Evolutionary conservation across 2,888 invertebrate species (phyloP).

Genomic region (Uropetala carovei): DNA sequence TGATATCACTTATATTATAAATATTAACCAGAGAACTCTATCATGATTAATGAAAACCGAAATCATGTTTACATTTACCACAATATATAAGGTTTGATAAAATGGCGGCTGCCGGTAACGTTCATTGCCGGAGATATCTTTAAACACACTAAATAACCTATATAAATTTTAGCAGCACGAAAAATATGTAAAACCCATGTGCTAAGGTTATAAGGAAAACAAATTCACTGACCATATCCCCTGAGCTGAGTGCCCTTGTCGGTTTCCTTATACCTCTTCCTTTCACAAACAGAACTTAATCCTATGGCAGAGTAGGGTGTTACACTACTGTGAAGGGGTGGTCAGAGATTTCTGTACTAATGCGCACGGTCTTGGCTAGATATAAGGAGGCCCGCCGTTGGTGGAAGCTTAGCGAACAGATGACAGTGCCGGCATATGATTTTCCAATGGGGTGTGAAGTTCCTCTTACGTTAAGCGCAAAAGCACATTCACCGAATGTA

Average conservation of each 20-base stretch:
- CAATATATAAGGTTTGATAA: conserved; percentile 60
- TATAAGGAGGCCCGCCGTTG: conserved; percentile 42
- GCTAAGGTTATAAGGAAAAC: background rate
- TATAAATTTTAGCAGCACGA: conserved; percentile 15
- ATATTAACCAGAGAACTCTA: background rate
- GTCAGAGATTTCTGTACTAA: conserved; percentile 61
- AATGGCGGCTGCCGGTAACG: conserved; percentile 66
- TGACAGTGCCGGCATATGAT: conserved; percentile 39
- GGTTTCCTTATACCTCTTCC: conserved; percentile 56
- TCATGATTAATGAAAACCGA: background rate
- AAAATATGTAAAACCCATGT: background rate
- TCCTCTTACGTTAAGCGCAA: background rate
- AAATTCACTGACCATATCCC: conserved; percentile 69
- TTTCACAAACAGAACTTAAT: conserved; percentile 56
- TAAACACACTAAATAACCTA: background rate
- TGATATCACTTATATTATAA: background rate
- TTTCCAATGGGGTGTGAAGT: conserved; percentile 44
- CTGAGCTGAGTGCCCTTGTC: conserved; percentile 67
- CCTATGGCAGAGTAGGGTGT: conserved; percentile 44
- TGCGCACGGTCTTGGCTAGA: conserved; percentile 6
- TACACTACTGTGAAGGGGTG: conserved; percentile 20
- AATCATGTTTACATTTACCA: conserved; percentile 53
- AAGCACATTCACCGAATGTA: background rate
- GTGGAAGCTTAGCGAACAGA: conserved; percentile 43
- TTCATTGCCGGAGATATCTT: conserved; percentile 40